A percentile compares a stretch with the other conserved stretches of the same genome.
phyloP scores from a whole-genome alignment of 2,113 vertebrate genomes.

The Atlantisia rogersi region DNA sequence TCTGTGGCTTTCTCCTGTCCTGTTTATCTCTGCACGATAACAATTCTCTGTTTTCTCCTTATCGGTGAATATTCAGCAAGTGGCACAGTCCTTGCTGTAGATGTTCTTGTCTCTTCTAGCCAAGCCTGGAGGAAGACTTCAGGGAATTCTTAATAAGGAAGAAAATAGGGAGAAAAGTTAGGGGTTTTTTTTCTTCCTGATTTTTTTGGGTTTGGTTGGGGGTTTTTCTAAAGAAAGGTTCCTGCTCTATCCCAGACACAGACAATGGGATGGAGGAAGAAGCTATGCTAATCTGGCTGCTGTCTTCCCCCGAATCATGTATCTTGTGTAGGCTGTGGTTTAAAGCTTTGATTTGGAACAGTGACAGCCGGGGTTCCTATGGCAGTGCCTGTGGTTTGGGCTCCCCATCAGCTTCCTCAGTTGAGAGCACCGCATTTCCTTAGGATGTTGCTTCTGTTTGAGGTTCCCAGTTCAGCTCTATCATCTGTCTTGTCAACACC shows the following conservation, averaged over 20 bases:
- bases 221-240: background rate
- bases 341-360: background rate
- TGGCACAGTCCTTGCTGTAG: background rate
- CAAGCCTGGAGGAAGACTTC: background rate
- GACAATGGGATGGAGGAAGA: background rate
- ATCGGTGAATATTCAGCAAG: background rate
- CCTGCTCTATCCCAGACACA: background rate
- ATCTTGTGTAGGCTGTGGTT: background rate
- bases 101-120: no score
- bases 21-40: conserved; percentile 1
- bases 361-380: background rate
- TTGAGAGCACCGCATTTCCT: background rate
- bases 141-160: background rate
- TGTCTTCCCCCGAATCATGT: background rate
- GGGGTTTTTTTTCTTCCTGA: background rate
- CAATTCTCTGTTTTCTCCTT: background rate
- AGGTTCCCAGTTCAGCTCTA: background rate
- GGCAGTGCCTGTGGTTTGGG: background rate
- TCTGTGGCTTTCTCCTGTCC: background rate
- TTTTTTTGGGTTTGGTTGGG: background rate
- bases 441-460: background rate
- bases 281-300: background rate
- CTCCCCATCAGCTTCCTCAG: background rate
- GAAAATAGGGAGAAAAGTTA: background rate
- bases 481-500: background rate